These are phyloP conservation scores for Lacerta agilis DNA, from an alignment of 2,797 vertebrate genomes.

Conservation along the genomic window DNA sequence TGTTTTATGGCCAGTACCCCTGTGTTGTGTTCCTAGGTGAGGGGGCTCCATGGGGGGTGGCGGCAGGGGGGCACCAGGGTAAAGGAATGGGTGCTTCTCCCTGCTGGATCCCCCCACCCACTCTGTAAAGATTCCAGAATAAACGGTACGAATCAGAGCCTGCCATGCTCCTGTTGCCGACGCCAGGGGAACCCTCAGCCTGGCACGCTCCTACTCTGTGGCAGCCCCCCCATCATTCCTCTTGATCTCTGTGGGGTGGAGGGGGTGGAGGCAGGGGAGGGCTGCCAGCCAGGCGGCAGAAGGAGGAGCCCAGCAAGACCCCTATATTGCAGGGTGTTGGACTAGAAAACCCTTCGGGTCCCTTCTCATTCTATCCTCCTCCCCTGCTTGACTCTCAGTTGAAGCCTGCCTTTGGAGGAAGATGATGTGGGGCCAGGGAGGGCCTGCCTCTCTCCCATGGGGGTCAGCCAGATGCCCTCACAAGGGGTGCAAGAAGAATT, in stretches of 20 bases:
- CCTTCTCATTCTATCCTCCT: not conserved
- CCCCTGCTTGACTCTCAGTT: not conserved
- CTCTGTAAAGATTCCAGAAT: constrained; percentile 21
- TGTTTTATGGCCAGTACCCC: not conserved
- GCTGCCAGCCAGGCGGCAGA: not conserved
- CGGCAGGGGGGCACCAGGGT: constrained; percentile 39
- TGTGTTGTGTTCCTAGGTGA: not conserved
- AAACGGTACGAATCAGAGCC: not conserved
- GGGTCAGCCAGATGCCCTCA: no score
- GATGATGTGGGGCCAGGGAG: not conserved
- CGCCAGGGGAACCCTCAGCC: not conserved
- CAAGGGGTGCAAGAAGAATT: no score
- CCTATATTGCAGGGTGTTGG: no score
- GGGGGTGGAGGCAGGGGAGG: not conserved
- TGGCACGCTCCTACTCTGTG: constrained; percentile 36
- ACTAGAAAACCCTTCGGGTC: no score
- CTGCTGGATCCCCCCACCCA: constrained; percentile 41
- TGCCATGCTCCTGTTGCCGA: not conserved
- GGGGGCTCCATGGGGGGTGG: no score
- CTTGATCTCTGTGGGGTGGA: no score
- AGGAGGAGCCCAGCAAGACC: not conserved
- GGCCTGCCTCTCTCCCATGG: not conserved
- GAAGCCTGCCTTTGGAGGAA: not conserved
- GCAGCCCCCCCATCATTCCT: constrained; percentile 35
- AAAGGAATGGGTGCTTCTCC: constrained; percentile 33